Base-by-base conservation (phyloP, 2,888 invertebrate species). In the Drosophila aldrichi region DNA sequence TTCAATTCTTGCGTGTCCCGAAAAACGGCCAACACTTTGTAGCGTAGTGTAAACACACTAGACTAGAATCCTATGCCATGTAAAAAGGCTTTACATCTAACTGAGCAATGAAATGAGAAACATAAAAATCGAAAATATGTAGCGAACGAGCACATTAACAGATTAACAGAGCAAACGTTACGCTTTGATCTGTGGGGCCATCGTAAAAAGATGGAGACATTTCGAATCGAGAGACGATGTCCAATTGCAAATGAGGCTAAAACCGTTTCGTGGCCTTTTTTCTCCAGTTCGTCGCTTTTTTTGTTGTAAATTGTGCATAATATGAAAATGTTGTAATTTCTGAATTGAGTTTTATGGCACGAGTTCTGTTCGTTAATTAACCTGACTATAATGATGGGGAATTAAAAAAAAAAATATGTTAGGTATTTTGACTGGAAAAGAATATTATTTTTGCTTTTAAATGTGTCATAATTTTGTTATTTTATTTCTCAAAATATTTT, bases 1-100 rank as follows among this genome's bases (percentile, higher is more conserved):
- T 83, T 86, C 74, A 74, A 77, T 87, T 81, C 88, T 84, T 73
- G 82, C 82, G 75, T 87, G 72, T 77, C 71, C 49, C 68, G 58
- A 57, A 46, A 32, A 32, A 7, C 48, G 10, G 43, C 49, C 18
- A 59, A 40, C 68, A 56, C 49, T 77, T 66, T 63, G 71, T 59
- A 48, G 70, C 43, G 6, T 5, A 62, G 55, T 77, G 43, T 67
- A 57, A n/a, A 44, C 29, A 8, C 43, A 49, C 32, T 49, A 29
- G 7, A 20, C 5, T 55, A n/a, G 48, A 18, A 40, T 43, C 34
- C 1, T 40, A 56, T 59, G 40, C 6, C 78, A 68, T 64, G 49
- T 78, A 38, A n/a, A 48, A 70, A 55, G 36, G 52, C 29, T 46
- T 40, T 68, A 60, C 43, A 65, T 65, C 55, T 56, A 56, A 64